These are phyloP conservation scores for Hirtodrosophila cameraria DNA, from an alignment of 2,888 invertebrate species.

Conservation along the genomic window DNA sequence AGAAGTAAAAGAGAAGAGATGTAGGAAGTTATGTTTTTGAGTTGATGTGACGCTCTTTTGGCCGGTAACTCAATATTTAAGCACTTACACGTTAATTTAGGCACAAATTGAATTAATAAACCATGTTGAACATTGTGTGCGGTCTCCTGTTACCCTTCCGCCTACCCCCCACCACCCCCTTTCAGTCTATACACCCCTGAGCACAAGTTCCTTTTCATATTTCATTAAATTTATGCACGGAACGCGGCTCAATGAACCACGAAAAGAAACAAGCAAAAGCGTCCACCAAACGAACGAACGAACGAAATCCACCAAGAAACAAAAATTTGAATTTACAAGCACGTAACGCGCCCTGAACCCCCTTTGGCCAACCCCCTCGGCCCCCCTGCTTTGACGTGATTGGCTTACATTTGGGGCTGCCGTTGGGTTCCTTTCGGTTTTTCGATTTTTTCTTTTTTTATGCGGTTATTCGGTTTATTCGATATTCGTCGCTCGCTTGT, in stretches of 20 bases:
- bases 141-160: conserved; percentile 71
- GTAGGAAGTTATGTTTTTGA: conserved; percentile 10
- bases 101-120: conserved; percentile 85
- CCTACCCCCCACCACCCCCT: neutral
- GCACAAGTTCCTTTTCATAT: conserved; percentile 76
- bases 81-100: conserved; percentile 84
- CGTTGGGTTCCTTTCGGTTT: conserved; percentile 54
- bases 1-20: too few relatives aligned
- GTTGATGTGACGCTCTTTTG: conserved; percentile 38
- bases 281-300: conserved; percentile 22
- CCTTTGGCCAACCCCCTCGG: neutral
- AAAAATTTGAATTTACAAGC: conserved; percentile 81
- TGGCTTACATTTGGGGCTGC: conserved; percentile 70
- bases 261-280: conserved; percentile 61
- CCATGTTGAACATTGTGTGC: conserved; percentile 84
- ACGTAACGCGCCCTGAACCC: conserved; percentile 66
- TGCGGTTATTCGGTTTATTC: too few relatives aligned
- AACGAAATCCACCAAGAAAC: conserved; percentile 3
- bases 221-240: conserved; percentile 83
- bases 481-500: conserved; percentile 57
- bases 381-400: conserved; percentile 61
- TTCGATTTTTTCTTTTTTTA: too few relatives aligned
- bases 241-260: conserved; percentile 75
- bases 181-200: neutral
- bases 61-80: conserved; percentile 81